A percentile compares a stretch with the other conserved stretches of the same genome.
Evolutionary conservation across 35 echinoderm and acorn worm species (phyloP).

Genomic region (Heliocidaris erythrogramma): DNA sequence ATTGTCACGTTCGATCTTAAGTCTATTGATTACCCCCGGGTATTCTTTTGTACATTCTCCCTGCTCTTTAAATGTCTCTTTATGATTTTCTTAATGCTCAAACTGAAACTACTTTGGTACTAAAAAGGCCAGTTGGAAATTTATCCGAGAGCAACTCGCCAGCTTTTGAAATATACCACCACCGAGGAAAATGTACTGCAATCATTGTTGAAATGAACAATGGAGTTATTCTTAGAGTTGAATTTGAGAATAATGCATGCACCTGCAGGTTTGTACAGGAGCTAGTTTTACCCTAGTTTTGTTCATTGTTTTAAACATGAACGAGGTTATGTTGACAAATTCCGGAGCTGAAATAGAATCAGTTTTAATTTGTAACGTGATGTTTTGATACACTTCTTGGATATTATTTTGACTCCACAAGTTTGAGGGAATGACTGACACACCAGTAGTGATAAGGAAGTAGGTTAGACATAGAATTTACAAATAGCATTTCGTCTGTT

Average conservation of each 20-base stretch:
- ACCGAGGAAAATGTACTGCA: no score
- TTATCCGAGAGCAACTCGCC: no score
- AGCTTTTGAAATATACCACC: no score
- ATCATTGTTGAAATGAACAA: constrained; percentile 2
- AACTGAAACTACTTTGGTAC: no score
- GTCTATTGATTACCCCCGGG: not conserved
- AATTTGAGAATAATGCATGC: not conserved
- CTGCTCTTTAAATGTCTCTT: no score
- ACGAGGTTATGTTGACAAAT: not conserved
- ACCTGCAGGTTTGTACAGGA: not conserved
- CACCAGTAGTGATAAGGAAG: not conserved
- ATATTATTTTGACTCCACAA: not conserved
- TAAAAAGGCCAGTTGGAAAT: no score
- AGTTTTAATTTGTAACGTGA: not conserved
- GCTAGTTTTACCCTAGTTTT: not conserved
- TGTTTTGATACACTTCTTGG: not conserved
- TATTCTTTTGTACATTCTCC: no score
- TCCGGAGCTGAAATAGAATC: not conserved
- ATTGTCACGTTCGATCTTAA: not conserved
- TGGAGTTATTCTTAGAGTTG: not conserved
- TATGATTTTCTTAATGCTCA: no score
- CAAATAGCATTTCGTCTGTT: no score
- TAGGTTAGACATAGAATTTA: not conserved
- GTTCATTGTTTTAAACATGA: not conserved
- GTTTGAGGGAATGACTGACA: not conserved